Percentiles rank a stretch among this genome's conserved stretches.
Evolutionary conservation across 2,888 invertebrate genomes (phyloP).

Genomic region (Acleris emargana): DNA sequence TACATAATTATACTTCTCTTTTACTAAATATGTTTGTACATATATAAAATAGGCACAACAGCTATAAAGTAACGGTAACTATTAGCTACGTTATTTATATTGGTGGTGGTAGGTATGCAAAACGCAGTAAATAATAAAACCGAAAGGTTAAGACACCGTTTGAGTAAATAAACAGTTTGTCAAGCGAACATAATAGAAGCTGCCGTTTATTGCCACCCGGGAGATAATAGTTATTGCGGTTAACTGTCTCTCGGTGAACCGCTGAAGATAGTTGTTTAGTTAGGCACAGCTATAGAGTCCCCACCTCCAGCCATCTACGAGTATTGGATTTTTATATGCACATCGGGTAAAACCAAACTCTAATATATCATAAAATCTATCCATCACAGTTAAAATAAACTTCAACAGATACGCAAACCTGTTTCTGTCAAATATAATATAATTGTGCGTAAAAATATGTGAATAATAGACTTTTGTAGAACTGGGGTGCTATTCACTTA

Average conservation of each 20-base stretch:
- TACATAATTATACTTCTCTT: conserved; percentile 11
- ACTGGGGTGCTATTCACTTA: too few species aligned
- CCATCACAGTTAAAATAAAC: too few species aligned
- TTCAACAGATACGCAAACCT: too few species aligned
- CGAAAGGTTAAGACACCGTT: neutral
- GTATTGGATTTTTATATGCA: neutral
- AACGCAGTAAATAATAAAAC: neutral
- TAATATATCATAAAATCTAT: too few species aligned
- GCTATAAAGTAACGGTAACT: too few species aligned
- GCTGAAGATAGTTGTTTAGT: neutral
- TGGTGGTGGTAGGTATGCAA: too few species aligned
- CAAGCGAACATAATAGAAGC: conserved; percentile 1
- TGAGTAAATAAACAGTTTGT: neutral
- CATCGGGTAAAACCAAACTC: neutral
- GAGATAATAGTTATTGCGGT: conserved; percentile 9
- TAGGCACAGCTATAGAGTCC: neutral
- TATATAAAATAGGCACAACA: too few species aligned
- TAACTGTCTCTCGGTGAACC: conserved; percentile 2
- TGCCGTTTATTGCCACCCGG: conserved; percentile 1
- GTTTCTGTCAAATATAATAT: too few species aligned
- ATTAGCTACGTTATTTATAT: too few species aligned
- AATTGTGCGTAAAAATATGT: too few species aligned
- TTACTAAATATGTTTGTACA: neutral
- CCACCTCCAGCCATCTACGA: too few species aligned
- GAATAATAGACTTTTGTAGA: too few species aligned